Evolutionary conservation across 2,888 invertebrate species (phyloP).

Genomic region (Heliconius cydno): DNA sequence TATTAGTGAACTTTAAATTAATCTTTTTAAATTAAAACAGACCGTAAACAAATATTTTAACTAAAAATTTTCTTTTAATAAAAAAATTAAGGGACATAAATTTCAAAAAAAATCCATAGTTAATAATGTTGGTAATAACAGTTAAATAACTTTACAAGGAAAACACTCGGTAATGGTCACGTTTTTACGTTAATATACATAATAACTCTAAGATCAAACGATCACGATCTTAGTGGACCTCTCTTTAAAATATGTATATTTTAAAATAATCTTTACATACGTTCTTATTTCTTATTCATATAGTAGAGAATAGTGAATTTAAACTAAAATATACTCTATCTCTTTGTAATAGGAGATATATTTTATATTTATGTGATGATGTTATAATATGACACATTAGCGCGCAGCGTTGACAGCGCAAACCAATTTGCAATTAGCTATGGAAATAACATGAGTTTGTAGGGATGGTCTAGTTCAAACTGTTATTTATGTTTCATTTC

Average conservation of each 20-base stretch:
- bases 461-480: slow-evolving; percentile 49
- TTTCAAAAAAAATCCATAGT: background rate
- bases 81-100: background rate
- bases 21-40: too few species aligned
- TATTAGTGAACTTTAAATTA: too few species aligned
- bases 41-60: too few species aligned
- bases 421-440: slow-evolving; percentile 81
- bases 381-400: slow-evolving; percentile 78
- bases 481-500: background rate
- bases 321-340: background rate
- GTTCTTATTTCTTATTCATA: background rate
- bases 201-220: slow-evolving; percentile 43
- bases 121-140: slow-evolving; percentile 7
- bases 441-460: slow-evolving; percentile 71
- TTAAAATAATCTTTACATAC: slow-evolving; percentile 32
- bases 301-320: background rate
- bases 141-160: slow-evolving; percentile 19
- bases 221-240: slow-evolving; percentile 36
- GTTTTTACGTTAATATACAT: slow-evolving; percentile 45
- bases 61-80: too few species aligned
- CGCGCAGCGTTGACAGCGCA: slow-evolving; percentile 74
- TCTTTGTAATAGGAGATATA: slow-evolving; percentile 28
- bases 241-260: slow-evolving; percentile 27
- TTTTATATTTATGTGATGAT: slow-evolving; percentile 16
- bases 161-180: slow-evolving; percentile 40